These are phyloP conservation scores for Takifugu rubripes DNA, from an alignment of 2,797 vertebrate species.

Conservation along the genomic window DNA sequence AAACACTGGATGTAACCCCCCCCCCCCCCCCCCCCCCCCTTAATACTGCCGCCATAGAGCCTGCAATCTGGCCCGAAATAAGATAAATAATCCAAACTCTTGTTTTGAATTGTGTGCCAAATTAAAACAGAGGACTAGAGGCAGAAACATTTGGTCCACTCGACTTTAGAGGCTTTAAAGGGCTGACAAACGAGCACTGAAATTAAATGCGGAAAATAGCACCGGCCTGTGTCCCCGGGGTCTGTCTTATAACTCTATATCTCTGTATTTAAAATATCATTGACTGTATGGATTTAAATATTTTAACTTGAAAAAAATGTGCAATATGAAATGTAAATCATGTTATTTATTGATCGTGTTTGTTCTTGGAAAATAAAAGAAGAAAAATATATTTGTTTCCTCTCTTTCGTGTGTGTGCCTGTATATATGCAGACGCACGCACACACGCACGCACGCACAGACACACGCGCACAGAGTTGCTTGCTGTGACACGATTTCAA, in stretches of 20 bases:
- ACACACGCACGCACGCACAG: not conserved
- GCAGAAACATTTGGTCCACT: conserved; percentile 46
- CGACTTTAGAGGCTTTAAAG: conserved; percentile 61
- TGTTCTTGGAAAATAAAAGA: conserved; percentile 99
- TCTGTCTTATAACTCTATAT: conserved; percentile 93
- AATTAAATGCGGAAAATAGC: conserved; percentile 83
- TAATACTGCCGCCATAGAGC: conserved; percentile 32
- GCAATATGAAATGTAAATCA: conserved; percentile 99
- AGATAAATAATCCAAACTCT: conserved; percentile 52
- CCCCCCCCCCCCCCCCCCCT: too few relatives aligned
- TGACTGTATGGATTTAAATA: conserved; percentile 98
- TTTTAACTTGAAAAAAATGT: conserved; percentile 98
- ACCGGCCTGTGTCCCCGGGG: conserved; percentile 87
- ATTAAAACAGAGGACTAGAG: conserved; percentile 29
- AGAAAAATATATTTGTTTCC: conserved; percentile 77
- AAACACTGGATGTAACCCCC: conserved; percentile 67
- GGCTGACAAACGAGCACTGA: conserved; percentile 84
- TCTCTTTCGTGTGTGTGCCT: conserved; percentile 47
- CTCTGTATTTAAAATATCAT: conserved; percentile 97
- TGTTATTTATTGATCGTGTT: conserved; percentile 99
- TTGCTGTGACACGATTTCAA: too few relatives aligned
- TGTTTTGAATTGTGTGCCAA: conserved; percentile 60
- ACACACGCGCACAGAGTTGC: not conserved
- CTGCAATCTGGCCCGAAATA: conserved; percentile 52
- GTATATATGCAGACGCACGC: conserved; percentile 3